Conservation (phyloP, 1,140 invertebrate genomes). For the Zaprionus capensis region DNA sequence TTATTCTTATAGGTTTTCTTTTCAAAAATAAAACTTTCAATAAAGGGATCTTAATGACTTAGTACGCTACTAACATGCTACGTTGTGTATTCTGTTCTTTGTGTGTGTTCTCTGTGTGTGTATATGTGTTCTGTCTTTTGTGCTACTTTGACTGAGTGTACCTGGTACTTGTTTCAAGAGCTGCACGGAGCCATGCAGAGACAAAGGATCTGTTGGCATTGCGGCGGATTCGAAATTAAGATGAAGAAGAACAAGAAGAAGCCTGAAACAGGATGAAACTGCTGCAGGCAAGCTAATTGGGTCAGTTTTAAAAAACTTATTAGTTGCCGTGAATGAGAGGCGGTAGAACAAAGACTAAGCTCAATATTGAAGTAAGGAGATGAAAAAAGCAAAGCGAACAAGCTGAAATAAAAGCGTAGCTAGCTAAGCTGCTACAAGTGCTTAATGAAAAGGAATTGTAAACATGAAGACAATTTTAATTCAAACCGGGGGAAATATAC, state of each 20-base stretch:
- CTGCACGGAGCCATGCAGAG: conserved; percentile 53
- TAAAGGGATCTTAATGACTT: conserved; percentile 68
- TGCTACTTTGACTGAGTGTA: conserved; percentile 45
- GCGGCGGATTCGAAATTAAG: conserved; percentile 37
- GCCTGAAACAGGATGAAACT: conserved; percentile 32
- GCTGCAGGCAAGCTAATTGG: conserved; percentile 66
- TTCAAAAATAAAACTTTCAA: conserved; percentile 69
- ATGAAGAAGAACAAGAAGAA: conserved; percentile 26
- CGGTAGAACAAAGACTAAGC: conserved; percentile 37
- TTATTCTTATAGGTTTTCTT: conserved; percentile 12
- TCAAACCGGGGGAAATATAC: too few relatives aligned
- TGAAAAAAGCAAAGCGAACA: conserved; percentile 2
- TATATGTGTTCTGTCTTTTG: conserved; percentile 38
- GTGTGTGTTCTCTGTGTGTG: conserved; percentile 21
- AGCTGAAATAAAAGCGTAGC: not conserved
- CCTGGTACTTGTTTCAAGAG: conserved; percentile 33
- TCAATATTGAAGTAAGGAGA: conserved; percentile 4
- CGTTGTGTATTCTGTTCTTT: conserved; percentile 31
- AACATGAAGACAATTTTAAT: not conserved
- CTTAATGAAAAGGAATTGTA: not conserved
- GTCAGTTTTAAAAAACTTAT: conserved; percentile 72
- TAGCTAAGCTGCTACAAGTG: conserved; percentile 1
- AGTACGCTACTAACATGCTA: conserved; percentile 73
- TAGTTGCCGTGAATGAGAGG: conserved; percentile 50
- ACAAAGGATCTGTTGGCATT: conserved; percentile 67